phyloP scores from a whole-genome alignment of 2,113 vertebrate species.

The Malurus melanocephalus region DNA sequence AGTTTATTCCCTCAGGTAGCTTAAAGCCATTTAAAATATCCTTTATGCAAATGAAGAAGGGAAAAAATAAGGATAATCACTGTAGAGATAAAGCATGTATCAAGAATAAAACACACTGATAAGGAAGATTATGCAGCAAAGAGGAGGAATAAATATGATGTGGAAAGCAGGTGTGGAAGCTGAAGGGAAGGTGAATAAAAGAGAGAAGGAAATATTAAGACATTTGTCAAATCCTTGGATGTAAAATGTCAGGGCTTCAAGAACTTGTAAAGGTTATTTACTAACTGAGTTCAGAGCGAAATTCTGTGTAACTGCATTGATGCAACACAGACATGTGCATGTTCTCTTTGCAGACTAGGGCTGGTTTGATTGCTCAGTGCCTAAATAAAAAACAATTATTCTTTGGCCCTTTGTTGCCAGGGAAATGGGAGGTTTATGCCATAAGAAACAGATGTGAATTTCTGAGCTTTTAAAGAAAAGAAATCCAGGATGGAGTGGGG shows the following conservation, averaged over 20 bases:
- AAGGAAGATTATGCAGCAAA: slow-evolving; percentile 23
- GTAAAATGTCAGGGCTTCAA: slow-evolving; percentile 4
- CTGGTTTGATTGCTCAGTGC: neutral
- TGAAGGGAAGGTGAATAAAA: neutral
- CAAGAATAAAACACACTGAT: neutral
- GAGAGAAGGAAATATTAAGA: slow-evolving; percentile 40
- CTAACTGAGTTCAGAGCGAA: slow-evolving; percentile 7
- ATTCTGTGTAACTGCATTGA: neutral
- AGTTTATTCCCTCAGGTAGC: neutral
- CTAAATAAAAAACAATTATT: slow-evolving; percentile 16
- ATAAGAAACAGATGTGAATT: slow-evolving; percentile 14
- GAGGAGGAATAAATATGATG: slow-evolving; percentile 24
- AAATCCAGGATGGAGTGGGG: neutral
- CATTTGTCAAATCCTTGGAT: slow-evolving; percentile 41
- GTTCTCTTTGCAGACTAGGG: neutral
- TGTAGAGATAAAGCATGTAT: neutral
- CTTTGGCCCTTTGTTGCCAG: slow-evolving; percentile 28
- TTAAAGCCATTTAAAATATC: neutral
- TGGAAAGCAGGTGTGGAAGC: neutral
- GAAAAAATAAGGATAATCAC: neutral
- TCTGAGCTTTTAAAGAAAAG: neutral
- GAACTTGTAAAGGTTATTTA: slow-evolving; percentile 46
- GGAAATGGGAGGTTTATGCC: slow-evolving; percentile 22
- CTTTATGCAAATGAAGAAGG: neutral
- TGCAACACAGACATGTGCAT: neutral